Base-by-base conservation (phyloP, 2,888 invertebrate genomes). In the Lasioglossum marginatum region DNA sequence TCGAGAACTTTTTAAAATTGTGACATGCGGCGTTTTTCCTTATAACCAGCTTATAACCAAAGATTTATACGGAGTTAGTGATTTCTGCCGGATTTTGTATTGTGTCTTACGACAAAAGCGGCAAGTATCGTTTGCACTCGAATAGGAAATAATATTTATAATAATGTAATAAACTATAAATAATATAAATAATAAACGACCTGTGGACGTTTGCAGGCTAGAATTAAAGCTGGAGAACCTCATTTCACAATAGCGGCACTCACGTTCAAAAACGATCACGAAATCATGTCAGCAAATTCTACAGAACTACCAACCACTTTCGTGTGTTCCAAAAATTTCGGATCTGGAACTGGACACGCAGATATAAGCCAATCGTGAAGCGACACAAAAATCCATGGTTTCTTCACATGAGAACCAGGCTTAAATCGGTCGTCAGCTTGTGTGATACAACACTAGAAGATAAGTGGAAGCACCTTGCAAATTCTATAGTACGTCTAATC, bases 401-500 rank as follows among this genome's bases (percentile, higher is more conserved):
- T 6, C 0, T 40, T 70, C 14, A 40, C 70, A 70, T 70, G 40
- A n/a, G 40, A 40, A 70, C 23, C 14, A 23, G 70, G 12, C 37
- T 37, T 70, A n/a, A 63, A 14, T 14, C 43, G 40, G 70, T 70
- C 40, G n/a, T n/a, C 37, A 40, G 70, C 70, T 70, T 37, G 4
- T 40, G 40, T 40, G 70, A 70, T 23, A 72, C 72, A 72, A 48
- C 48, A 52, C 23, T 19, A 73, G 73, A 52, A 52, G 73, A 73
- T 73, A 73, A 73, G 48, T 73, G 73, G 73, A 52, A 52, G 48
- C 73, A 73, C 73, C 48, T 66, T 76, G 68, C 80, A 82, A 66
- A 81, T 80, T 85, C 79, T 86, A 85, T 83, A 81, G 82, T 84
- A 82, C 86, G 76, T 85, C 74, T 89, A 87, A 86, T 89, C 90